Evolutionary conservation across 2,797 vertebrate genomes (phyloP).

Genomic region (Tolypeutes matacus): DNA sequence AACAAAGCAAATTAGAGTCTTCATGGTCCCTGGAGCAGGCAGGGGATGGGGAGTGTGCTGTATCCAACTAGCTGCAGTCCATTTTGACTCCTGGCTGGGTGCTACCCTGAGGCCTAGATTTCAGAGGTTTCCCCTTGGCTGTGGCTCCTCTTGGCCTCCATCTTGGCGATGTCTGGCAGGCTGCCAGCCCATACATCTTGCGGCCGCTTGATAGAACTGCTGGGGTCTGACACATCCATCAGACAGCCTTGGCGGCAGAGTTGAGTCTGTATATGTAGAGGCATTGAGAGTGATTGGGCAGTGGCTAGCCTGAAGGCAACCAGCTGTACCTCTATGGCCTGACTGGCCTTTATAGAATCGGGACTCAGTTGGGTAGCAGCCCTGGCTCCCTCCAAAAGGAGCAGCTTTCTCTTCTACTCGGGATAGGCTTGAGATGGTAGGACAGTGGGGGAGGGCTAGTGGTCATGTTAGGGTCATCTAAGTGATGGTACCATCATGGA

Average conservation of each 20-base stretch:
- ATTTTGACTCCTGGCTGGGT: neutral
- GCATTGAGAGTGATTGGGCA: neutral
- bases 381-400: neutral
- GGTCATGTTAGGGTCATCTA: slow-evolving; percentile 86
- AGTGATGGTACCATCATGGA: slow-evolving; percentile 68
- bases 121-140: slow-evolving; percentile 74
- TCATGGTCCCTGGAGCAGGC: neutral
- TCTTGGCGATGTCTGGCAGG: slow-evolving; percentile 79
- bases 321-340: neutral
- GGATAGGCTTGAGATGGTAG: neutral
- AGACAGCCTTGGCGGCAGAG: slow-evolving; percentile 69
- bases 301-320: slow-evolving; percentile 65
- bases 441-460: slow-evolving; percentile 26
- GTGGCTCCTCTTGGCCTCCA: slow-evolving; percentile 74
- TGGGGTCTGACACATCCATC: slow-evolving; percentile 81
- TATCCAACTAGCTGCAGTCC: neutral
- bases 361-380: neutral
- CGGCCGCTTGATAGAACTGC: slow-evolving; percentile 83
- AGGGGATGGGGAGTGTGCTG: neutral
- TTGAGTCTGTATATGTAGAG: neutral
- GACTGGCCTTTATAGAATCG: neutral
- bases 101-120: neutral
- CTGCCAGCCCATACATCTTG: slow-evolving; percentile 84
- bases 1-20: neutral
- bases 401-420: neutral